Conservation (phyloP, 2,888 invertebrate genomes). For the Scaptomyza cyrtandrae region DNA sequence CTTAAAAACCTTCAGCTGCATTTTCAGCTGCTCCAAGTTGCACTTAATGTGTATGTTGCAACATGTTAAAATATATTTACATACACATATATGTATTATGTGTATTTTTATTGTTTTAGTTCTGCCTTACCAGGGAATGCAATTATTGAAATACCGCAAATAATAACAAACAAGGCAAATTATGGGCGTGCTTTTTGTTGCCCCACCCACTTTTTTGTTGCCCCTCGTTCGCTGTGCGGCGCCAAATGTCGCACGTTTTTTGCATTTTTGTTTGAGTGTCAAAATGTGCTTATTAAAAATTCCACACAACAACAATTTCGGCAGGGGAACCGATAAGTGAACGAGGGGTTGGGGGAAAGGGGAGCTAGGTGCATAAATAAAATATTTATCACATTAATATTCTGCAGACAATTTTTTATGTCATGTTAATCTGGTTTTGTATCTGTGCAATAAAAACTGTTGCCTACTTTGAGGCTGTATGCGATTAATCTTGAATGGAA, state of each 20-base stretch:
- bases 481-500: neutral
- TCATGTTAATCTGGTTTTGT: neutral
- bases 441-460: constrained; percentile 2
- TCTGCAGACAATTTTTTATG: constrained; percentile 17
- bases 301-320: constrained; percentile 45
- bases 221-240: constrained; percentile 39
- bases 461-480: constrained; percentile 42
- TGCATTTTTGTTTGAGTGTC: constrained; percentile 74
- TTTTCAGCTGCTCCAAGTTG: constrained; percentile 1
- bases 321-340: neutral
- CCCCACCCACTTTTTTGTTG: no score
- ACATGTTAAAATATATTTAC: neutral
- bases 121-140: constrained; percentile 55
- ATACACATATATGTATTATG: neutral
- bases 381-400: constrained; percentile 37
- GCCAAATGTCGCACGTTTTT: constrained; percentile 80
- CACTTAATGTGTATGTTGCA: constrained; percentile 4
- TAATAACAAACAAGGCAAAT: constrained; percentile 39
- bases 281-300: constrained; percentile 81
- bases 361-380: constrained; percentile 11
- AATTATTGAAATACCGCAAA: constrained; percentile 72
- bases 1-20: constrained; percentile 15
- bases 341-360: neutral
- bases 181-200: neutral
- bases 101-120: constrained; percentile 20